Conservation (phyloP, 2,888 invertebrate genomes). For the Axea sp. region DNA sequence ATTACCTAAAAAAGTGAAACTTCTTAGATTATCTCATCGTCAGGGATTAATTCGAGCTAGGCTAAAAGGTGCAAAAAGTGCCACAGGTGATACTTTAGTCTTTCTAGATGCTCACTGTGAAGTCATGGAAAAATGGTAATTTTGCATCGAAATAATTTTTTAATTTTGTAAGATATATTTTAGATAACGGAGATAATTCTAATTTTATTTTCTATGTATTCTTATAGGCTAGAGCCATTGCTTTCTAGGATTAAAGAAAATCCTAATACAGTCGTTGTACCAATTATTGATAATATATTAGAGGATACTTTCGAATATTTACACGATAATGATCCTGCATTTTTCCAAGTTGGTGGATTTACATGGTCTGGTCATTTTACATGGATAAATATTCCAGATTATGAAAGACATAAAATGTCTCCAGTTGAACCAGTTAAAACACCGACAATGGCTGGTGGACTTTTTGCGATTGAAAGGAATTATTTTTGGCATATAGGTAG, state of each 20-base stretch:
- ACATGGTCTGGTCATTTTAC: constrained; percentile 96
- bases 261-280: constrained; percentile 90
- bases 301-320: constrained; percentile 88
- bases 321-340: constrained; percentile 69
- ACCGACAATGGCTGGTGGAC: constrained; percentile 99
- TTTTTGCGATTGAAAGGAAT: constrained; percentile 94
- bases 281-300: constrained; percentile 97
- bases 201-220: too few species aligned
- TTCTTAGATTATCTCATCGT: constrained; percentile 87
- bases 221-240: constrained; percentile 88
- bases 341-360: constrained; percentile 88
- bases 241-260: constrained; percentile 91
- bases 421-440: constrained; percentile 86
- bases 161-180: too few species aligned
- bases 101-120: constrained; percentile 97
- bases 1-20: constrained; percentile 85
- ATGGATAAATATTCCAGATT: constrained; percentile 89
- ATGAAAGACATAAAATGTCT: constrained; percentile 84
- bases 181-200: too few species aligned
- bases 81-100: constrained; percentile 89
- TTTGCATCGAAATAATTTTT: too few species aligned
- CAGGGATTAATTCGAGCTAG: constrained; percentile 95
- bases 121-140: constrained; percentile 86
- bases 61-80: constrained; percentile 91
- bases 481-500: constrained; percentile 98